These are phyloP conservation scores for Itoplectis maculator DNA, from an alignment of 2,888 invertebrate genomes.

Conservation along the genomic window DNA sequence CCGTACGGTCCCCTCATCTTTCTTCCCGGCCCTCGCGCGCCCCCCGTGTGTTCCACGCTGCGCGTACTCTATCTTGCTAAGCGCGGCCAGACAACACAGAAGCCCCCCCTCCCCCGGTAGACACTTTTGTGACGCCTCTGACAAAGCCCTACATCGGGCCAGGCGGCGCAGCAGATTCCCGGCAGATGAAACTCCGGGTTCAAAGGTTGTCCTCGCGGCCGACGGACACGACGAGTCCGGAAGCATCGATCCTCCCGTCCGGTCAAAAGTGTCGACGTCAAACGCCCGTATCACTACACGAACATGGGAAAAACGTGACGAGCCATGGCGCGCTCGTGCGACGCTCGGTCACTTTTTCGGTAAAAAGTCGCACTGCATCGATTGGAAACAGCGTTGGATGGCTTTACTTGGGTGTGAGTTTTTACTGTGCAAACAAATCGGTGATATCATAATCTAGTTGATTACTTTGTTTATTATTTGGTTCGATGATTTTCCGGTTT, in stretches of 20 bases:
- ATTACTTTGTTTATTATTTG: too few species aligned
- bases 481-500: too few species aligned
- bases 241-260: neutral
- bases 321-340: neutral
- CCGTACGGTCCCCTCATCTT: conserved; percentile 37
- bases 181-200: conserved; percentile 41
- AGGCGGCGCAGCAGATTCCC: conserved; percentile 25
- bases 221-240: conserved; percentile 6
- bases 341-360: neutral
- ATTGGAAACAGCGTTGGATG: neutral
- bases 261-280: neutral
- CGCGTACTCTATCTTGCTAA: conserved; percentile 23
- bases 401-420: neutral
- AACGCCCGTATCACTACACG: neutral
- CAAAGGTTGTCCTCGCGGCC: conserved; percentile 4
- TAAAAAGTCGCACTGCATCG: neutral
- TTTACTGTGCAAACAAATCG: too few species aligned
- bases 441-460: too few species aligned
- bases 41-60: neutral
- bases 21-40: conserved; percentile 13
- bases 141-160: conserved; percentile 54
- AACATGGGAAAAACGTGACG: neutral
- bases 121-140: conserved; percentile 62
- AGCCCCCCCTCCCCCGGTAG: conserved; percentile 54
- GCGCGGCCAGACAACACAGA: conserved; percentile 39